Evolutionary conservation across 2,888 invertebrate species (phyloP).

Genomic region (Trichopoda pennipes): DNA sequence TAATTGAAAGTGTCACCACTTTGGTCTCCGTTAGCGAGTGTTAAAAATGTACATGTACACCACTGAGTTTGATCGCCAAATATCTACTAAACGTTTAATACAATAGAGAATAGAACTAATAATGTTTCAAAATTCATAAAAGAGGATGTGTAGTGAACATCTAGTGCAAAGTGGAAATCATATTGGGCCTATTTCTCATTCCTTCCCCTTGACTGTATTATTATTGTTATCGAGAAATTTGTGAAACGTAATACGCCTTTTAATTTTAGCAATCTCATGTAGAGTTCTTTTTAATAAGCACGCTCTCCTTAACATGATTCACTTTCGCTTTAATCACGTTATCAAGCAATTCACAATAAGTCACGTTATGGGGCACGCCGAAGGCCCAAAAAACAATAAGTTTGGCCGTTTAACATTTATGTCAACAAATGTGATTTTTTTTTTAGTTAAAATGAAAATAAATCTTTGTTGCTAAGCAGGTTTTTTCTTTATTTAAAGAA

Average conservation of each 20-base stretch:
- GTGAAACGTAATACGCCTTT: too few species aligned
- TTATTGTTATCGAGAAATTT: too few species aligned
- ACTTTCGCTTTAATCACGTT: too few species aligned
- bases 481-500: neutral
- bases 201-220: too few species aligned
- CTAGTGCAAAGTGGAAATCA: neutral
- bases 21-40: constrained; percentile 36
- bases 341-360: too few species aligned
- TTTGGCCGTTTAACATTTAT: neutral
- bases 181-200: neutral
- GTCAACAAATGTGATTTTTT: neutral
- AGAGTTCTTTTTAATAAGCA: too few species aligned
- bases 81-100: constrained; percentile 56
- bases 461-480: constrained; percentile 16
- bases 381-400: neutral
- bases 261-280: too few species aligned
- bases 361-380: too few species aligned
- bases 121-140: constrained; percentile 28
- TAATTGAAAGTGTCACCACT: constrained; percentile 66
- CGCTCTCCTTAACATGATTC: too few species aligned
- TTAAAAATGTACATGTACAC: constrained; percentile 22
- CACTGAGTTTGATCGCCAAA: constrained; percentile 54
- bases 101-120: constrained; percentile 30
- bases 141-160: neutral
- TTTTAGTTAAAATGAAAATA: neutral